Conservation (phyloP, 1,140 invertebrate genomes). For the Arion vulgaris region DNA sequence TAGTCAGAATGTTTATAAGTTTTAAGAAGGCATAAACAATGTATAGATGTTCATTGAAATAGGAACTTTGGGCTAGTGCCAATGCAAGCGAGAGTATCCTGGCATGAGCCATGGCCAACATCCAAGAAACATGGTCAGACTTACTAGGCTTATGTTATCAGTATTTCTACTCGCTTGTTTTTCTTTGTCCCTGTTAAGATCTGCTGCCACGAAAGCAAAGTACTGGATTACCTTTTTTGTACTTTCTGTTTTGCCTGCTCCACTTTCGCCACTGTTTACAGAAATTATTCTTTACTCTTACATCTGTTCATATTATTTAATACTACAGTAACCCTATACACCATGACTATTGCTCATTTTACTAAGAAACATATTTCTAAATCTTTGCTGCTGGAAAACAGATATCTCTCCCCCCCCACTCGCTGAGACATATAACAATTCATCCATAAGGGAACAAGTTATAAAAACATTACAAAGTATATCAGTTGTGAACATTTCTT, state of each 20-base stretch:
- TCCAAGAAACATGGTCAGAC: not conserved
- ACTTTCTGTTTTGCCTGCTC: slow-evolving; percentile 99
- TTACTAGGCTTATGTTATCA: not conserved
- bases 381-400: no score
- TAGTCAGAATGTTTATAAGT: no score
- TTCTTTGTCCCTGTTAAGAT: slow-evolving; percentile 9
- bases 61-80: not conserved
- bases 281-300: not conserved
- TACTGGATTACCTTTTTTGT: slow-evolving; percentile 99
- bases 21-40: no score
- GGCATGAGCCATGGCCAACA: not conserved
- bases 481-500: no score
- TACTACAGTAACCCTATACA: no score
- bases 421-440: no score
- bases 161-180: not conserved
- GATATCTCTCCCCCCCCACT: no score
- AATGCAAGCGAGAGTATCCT: not conserved
- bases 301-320: no score
- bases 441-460: no score
- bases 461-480: no score
- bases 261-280: slow-evolving; percentile 87
- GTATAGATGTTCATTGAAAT: not conserved
- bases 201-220: slow-evolving; percentile 94
- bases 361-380: no score
- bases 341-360: no score